phyloP scores from a whole-genome alignment of 2,888 invertebrate genomes.

The Subacronicta megacephala region DNA sequence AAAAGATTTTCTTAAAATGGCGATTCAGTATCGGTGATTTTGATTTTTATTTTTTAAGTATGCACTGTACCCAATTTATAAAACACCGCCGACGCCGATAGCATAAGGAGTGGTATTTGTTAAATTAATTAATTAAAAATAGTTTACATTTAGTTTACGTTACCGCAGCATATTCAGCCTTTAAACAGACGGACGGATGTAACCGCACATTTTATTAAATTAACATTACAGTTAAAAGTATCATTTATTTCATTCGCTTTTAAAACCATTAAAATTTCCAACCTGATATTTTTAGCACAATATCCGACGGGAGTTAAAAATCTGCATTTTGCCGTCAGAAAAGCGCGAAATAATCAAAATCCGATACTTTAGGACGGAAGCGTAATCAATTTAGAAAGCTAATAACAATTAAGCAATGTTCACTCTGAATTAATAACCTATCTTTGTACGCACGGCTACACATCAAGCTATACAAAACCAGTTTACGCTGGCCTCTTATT shows the following conservation, averaged over 20 bases:
- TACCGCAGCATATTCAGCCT: constrained; percentile 65
- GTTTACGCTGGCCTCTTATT: too few relatives aligned
- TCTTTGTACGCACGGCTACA: too few relatives aligned
- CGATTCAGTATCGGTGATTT: too few relatives aligned
- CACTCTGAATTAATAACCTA: not conserved
- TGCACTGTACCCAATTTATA: constrained; percentile 16
- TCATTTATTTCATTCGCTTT: constrained; percentile 28
- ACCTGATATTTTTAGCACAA: constrained; percentile 28
- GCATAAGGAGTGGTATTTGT: constrained; percentile 43
- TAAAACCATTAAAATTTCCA: constrained; percentile 11
- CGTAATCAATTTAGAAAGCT: constrained; percentile 61
- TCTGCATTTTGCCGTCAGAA: not conserved
- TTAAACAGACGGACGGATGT: constrained; percentile 73
- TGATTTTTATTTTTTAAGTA: too few relatives aligned
- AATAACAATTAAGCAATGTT: not conserved
- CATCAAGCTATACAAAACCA: too few relatives aligned
- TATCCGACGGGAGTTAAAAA: constrained; percentile 1
- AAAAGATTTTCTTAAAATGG: too few relatives aligned
- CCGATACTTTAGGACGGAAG: constrained; percentile 72
- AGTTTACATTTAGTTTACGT: constrained; percentile 54
- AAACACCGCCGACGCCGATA: constrained; percentile 28
- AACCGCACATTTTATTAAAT: constrained; percentile 65
- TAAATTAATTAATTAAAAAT: constrained; percentile 58
- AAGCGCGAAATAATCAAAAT: constrained; percentile 41
- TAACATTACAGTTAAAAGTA: constrained; percentile 53